These are phyloP conservation scores for Morone saxatilis DNA, from an alignment of 2,113 vertebrate species.

Conservation along the genomic window DNA sequence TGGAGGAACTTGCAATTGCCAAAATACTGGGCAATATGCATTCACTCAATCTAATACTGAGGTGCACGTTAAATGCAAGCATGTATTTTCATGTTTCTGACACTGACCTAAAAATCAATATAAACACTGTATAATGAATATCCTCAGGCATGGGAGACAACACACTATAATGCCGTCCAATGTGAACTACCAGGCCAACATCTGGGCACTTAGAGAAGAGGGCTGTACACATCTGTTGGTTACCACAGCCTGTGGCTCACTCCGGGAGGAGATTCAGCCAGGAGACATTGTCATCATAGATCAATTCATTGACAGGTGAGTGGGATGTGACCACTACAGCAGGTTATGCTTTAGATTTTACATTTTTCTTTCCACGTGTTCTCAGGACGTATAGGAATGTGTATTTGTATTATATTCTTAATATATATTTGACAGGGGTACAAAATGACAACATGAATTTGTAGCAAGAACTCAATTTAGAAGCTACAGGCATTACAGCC, in stretches of 20 bases:
- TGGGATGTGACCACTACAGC: not conserved
- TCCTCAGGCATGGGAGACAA: slow-evolving; percentile 91
- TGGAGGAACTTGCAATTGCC: slow-evolving; percentile 35
- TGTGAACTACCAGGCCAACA: slow-evolving; percentile 95
- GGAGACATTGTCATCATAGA: slow-evolving; percentile 95
- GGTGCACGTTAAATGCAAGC: not conserved
- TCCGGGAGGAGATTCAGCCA: slow-evolving; percentile 94
- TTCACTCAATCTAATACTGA: not conserved
- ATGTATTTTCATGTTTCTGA: not conserved
- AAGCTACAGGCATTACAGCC: no score
- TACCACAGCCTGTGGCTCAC: slow-evolving; percentile 95
- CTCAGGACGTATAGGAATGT: not conserved
- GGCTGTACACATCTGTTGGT: slow-evolving; percentile 94
- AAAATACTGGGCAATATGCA: not conserved
- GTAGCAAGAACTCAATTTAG: no score
- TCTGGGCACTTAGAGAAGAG: slow-evolving; percentile 95
- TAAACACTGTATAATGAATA: not conserved
- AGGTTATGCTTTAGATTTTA: not conserved
- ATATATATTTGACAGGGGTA: no score
- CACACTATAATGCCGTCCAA: slow-evolving; percentile 95
- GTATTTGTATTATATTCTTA: not conserved
- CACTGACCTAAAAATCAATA: not conserved
- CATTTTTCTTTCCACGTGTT: not conserved
- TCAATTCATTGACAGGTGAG: slow-evolving; percentile 97
- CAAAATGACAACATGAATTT: no score